These are phyloP conservation scores for Panagrolaimus sp. DNA, from an alignment of 1,140 invertebrate genomes.

Conservation along the genomic window DNA sequence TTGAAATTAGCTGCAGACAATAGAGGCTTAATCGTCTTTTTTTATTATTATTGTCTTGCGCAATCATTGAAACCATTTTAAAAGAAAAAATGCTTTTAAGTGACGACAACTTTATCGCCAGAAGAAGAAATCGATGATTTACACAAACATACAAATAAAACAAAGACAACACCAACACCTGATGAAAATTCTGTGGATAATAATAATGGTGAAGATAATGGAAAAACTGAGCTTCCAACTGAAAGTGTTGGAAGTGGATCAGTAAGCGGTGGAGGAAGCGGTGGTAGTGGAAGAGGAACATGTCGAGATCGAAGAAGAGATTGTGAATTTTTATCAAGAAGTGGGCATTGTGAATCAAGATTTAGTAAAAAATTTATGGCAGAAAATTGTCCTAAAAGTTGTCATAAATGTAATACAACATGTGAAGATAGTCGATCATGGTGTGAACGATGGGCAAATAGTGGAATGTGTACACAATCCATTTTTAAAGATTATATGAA, in stretches of 20 bases:
- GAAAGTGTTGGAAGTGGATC: slow-evolving; percentile 4
- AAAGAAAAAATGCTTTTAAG: neutral
- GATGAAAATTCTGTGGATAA: slow-evolving; percentile 1
- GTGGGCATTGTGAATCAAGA: slow-evolving; percentile 39
- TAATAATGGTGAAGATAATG: slow-evolving; percentile 6
- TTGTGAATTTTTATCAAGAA: slow-evolving; percentile 33
- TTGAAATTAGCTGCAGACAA: too few relatives aligned
- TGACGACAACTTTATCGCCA: slow-evolving; percentile 2
- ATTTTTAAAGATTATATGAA: slow-evolving; percentile 42
- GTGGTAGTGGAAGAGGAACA: neutral
- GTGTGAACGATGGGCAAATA: slow-evolving; percentile 42
- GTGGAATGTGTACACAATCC: slow-evolving; percentile 40
- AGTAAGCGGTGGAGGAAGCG: neutral
- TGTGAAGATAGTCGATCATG: slow-evolving; percentile 37
- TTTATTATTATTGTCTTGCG: too few relatives aligned
- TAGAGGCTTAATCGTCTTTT: too few relatives aligned
- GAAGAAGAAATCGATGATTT: slow-evolving; percentile 7
- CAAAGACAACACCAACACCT: neutral
- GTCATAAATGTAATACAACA: slow-evolving; percentile 29
- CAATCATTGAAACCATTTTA: too few relatives aligned
- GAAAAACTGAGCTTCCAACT: slow-evolving; percentile 17
- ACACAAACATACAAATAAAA: slow-evolving; percentile 2
- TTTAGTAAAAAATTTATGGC: slow-evolving; percentile 37
- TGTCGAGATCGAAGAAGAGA: slow-evolving; percentile 30
- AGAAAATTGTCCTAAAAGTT: slow-evolving; percentile 37